These are phyloP conservation scores for Lacanobia wlatinum DNA, from an alignment of 2,888 invertebrate species.

Conservation along the genomic window DNA sequence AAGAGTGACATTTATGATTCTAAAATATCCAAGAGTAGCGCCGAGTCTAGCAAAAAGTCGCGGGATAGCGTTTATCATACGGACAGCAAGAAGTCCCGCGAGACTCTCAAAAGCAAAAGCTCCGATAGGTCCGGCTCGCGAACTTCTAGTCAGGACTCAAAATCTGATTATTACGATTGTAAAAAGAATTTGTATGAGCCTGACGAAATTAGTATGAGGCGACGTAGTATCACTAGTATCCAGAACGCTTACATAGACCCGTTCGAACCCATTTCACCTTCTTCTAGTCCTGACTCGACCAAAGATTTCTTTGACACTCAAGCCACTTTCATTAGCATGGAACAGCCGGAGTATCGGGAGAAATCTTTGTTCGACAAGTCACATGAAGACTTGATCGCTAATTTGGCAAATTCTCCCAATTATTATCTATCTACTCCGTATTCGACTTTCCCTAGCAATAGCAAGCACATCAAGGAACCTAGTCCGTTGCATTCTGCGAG, in stretches of 20 bases:
- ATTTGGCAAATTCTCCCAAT: constrained; percentile 85
- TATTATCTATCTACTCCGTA: constrained; percentile 91
- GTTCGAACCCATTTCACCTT: constrained; percentile 89
- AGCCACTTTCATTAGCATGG: constrained; percentile 85
- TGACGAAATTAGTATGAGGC: constrained; percentile 78
- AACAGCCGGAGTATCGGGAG: constrained; percentile 88
- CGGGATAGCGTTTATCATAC: constrained; percentile 92
- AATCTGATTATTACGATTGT: constrained; percentile 93
- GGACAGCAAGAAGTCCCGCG: constrained; percentile 92
- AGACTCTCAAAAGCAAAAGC: constrained; percentile 92
- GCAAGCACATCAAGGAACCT: constrained; percentile 87
- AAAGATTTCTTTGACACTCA: constrained; percentile 92
- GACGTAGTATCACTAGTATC: constrained; percentile 81
- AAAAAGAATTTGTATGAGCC: constrained; percentile 89
- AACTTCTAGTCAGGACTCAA: constrained; percentile 94
- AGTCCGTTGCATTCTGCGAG: constrained; percentile 93
- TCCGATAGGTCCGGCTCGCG: constrained; percentile 91
- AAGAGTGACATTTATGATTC: constrained; percentile 93
- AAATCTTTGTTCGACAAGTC: constrained; percentile 90
- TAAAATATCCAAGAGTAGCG: constrained; percentile 92
- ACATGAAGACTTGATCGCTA: constrained; percentile 91
- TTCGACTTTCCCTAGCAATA: constrained; percentile 92
- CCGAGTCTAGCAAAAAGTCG: constrained; percentile 92
- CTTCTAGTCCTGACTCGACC: constrained; percentile 93
- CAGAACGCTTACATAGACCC: constrained; percentile 85